Evolutionary conservation across 2,113 vertebrate species (phyloP), one percentile per base, ranked within the genome.

Genomic region (Trichomycterus rosablanca): DNA sequence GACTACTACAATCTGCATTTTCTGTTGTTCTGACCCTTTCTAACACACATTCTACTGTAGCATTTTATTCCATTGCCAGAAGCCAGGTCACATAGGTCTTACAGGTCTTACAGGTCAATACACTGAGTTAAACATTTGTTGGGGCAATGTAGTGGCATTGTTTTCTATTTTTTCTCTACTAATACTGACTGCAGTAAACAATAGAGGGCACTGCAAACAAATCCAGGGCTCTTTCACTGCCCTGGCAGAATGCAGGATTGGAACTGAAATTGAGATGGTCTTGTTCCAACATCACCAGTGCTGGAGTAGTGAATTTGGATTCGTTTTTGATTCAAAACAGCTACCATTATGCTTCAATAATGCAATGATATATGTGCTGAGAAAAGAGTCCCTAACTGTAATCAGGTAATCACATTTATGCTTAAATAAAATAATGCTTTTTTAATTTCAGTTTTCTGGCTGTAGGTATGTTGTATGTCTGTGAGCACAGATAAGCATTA

Each of bases 201-300:
- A 49, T 19, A 74, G 67, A 70, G 66, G 66, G 66, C 66, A 65
- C 48, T 70, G 43, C 24, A 63, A 52, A 67, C 58, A 58, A 59
- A 62, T 66, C 16, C 35, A 42, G 62, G 40, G 15, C n/a, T 19
- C 22, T 14, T 15, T 19, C 5, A 26, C 12, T 22, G 39, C 12
- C 40, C 37, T 11, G 39, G 15, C 5, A 39, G 30, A 15, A 63
- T 15, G n/a, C 14, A 40, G 18, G 5, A 57, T 32, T 45, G 20
- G 14, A 71, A 35, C 37, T 43, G 30, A 45, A 45, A 9, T 11
- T 34, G 32, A 32, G 18, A 34, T 4, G 5, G 18, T 8, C 24
- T 14, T 50, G 16, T 44, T 53, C 24, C 42, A 54, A 49, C 11
- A 14, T 52, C 24, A 12, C 54, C 45, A 26, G 32, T 49, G 34